Evolutionary conservation across 2,797 vertebrate species (phyloP), one percentile per base, ranked within the genome.

Genomic region (Staurois parvus): DNA sequence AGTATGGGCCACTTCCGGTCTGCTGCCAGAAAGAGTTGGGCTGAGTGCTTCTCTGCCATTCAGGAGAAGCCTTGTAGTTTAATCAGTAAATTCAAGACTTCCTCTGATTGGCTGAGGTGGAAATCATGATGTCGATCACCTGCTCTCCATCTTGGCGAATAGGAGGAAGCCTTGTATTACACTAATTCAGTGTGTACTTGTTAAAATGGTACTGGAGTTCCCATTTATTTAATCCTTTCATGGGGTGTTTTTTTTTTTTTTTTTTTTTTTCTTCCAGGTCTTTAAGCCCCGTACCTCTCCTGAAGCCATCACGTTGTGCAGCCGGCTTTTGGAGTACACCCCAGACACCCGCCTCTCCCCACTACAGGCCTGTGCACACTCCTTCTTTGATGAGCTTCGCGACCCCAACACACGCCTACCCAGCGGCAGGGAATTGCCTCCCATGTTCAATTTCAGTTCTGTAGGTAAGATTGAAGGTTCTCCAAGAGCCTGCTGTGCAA

Each of bases 401-500:
- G 94, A 96, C 88, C 96, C 95, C 9, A 96, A 93, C 88, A 95
- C 96, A 82, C 96, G 96, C 81, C 94, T 98, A 87, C 96, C 97
- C 89, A 98, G 96, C 30, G 96, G 97, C 45, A 94, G 96, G 88
- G 96, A 97, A 64, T 95, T 98, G 88, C 97, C 97, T 32, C 94
- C 95, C 0, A 96, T 98, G 90, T 98, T 98, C 95, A 98, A 97
- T 91, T 98, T 98, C 95, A 97, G 96, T 92, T 94, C 97, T 30
- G 95, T 96, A 30, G 97, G 97, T 97, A 88, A 94, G 96, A 17
- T 48, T 48, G 2, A 52, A 19, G 17, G 5, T 19, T 19, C 4
- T 52, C 17, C 17, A 17, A 15, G 17, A 52, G 13, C 13, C 2
- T 13, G 13, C 45, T 48, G 12, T 42, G 40, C 45, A 15, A 12